Percentiles rank a stretch among this genome's conserved stretches.
These are phyloP conservation scores for Coryphaenoides rupestris DNA, from an alignment of 2,113 vertebrate genomes.

Conservation along the genomic window DNA sequence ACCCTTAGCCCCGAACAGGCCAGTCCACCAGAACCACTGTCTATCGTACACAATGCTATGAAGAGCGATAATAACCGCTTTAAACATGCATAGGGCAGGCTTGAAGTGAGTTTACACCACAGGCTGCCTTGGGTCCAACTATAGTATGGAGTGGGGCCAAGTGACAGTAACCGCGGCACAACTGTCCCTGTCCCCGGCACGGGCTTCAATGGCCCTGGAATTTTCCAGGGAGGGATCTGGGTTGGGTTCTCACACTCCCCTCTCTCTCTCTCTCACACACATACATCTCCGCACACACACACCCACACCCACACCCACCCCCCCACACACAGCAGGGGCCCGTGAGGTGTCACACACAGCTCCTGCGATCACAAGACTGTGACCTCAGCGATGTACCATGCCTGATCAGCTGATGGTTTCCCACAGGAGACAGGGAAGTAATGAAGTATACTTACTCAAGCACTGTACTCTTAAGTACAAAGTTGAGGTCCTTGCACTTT, in stretches of 20 bases:
- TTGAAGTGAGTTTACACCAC: not conserved
- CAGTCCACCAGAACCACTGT: no score
- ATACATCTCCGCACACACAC: constrained; percentile 18
- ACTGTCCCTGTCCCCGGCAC: constrained; percentile 3
- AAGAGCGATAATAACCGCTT: no score
- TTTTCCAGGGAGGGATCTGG: constrained; percentile 34
- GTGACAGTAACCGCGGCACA: constrained; percentile 13
- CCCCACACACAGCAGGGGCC: constrained; percentile 7
- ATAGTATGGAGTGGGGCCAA: constrained; percentile 1
- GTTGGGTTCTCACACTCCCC: not conserved
- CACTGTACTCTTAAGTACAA: no score
- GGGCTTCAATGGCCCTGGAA: constrained; percentile 24
- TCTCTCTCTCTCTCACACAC: constrained; percentile 9
- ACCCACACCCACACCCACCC: constrained; percentile 17
- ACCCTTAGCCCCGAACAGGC: no score
- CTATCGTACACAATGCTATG: no score
- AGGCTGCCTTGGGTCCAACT: not conserved
- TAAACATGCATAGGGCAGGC: no score
- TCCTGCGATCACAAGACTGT: constrained; percentile 39
- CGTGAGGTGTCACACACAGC: constrained; percentile 32
- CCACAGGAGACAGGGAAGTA: constrained; percentile 1
- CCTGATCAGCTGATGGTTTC: constrained; percentile 21
- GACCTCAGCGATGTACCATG: constrained; percentile 30
- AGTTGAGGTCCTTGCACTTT: no score
- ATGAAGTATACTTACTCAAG: no score